Evolutionary conservation across 2,888 invertebrate species (phyloP).

Genomic region (Drosophila birchii): DNA sequence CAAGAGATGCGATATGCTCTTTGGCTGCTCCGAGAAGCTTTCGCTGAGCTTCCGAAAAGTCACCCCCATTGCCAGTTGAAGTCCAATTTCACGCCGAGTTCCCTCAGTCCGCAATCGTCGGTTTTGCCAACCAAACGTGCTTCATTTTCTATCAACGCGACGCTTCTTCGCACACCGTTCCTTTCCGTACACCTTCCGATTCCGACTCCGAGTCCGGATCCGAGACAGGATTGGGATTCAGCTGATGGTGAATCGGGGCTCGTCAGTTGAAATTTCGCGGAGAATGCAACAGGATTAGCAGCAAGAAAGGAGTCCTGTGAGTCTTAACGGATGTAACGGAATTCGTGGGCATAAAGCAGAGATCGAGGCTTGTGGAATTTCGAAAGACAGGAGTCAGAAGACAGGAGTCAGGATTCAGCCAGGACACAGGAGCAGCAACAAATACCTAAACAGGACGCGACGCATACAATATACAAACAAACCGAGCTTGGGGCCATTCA

Average conservation of each 20-base stretch:
- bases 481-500: conserved; percentile 55
- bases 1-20: neutral
- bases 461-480: conserved; percentile 27
- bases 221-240: conserved; percentile 20
- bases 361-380: conserved; percentile 25
- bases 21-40: conserved; percentile 6
- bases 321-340: conserved; percentile 29
- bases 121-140: conserved; percentile 82
- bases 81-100: conserved; percentile 15
- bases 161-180: conserved; percentile 44
- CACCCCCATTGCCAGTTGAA: conserved; percentile 12
- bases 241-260: conserved; percentile 29
- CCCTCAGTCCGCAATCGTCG: conserved; percentile 77
- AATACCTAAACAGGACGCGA: conserved; percentile 31
- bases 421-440: conserved; percentile 49
- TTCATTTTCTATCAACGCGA: conserved; percentile 61
- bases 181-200: conserved; percentile 34
- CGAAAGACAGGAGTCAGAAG: conserved; percentile 13
- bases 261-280: conserved; percentile 16
- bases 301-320: conserved; percentile 7
- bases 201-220: conserved; percentile 40
- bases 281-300: conserved; percentile 34
- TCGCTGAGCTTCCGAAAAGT: conserved; percentile 12
- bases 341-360: neutral
- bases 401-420: neutral